Evolutionary conservation across 2,888 invertebrate genomes (phyloP), one percentile per base, ranked within the genome.

Genomic region (Noctua comes): DNA sequence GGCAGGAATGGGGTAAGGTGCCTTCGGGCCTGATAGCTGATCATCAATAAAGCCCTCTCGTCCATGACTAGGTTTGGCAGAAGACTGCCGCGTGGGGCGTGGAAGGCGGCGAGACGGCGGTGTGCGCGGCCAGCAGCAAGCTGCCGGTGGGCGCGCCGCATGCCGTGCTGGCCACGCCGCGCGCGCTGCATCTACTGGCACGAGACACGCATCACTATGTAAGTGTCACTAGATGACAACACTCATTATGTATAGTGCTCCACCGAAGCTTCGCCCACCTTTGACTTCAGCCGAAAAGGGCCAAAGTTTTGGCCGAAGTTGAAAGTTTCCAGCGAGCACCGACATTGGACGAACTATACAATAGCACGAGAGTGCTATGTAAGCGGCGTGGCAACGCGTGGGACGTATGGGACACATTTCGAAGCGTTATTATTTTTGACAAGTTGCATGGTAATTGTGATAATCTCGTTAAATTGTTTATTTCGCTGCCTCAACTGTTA

Each of bases 141-240:
- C 82, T 91, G n/a, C 88, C 87, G 4, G 68, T 86, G 66, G 87
- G 84, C 10, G 86, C 93, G 27, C 86, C 91, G 24, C 92, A 91
- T 84, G 91, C 91, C 40, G 88, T 92, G 76, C 89, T 93, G 16
- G 93, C 92, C 65, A 89, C 93, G 10, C 88, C 90, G 0, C 72
- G 89, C 0, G 90, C 91, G 0, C 84, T 95, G 31, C 93, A 94
- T 21, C 90, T 95, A 40, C 86, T 94, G 13, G 86, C 91, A 0
- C 70, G 92, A 5, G 95, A 95, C 80, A 90, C 90, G 4, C 93
- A 93, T n/a, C 94, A 93, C 68, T 91, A 92, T 59, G 95, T 95
- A n/a, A 89, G 92, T 91, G 16, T 31, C 54, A 46, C 64, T 2
- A 51, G 21, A 24, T 24, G 54, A 21, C 62, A 18, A 31, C 24